A percentile compares a stretch with the other conserved stretches of the same genome.
Conservation (phyloP, 2,113 vertebrate species). For the Grus americana region DNA sequence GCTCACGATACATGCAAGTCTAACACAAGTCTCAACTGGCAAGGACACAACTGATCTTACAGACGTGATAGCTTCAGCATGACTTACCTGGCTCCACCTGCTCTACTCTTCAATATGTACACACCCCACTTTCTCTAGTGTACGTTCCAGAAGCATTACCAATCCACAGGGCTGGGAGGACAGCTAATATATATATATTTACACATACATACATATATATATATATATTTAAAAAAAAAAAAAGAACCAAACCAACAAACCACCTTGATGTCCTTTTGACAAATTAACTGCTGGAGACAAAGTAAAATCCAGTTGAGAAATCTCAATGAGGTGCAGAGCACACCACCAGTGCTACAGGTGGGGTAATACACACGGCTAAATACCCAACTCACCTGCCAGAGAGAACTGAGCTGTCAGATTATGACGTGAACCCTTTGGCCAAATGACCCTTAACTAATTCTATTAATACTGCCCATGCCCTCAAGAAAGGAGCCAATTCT, state of each 20-base stretch:
- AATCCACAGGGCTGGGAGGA: background rate
- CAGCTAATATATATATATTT: background rate
- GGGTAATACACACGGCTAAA: rapidly evolving
- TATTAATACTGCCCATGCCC: background rate
- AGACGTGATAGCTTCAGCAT: background rate
- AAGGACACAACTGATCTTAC: background rate
- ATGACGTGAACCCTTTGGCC: rapidly evolving
- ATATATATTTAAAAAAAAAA: too few relatives aligned
- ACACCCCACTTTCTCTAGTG: background rate
- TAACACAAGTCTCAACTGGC: conserved; percentile 14
- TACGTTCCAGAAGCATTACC: background rate
- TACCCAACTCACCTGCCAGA: background rate
- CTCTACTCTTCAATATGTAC: background rate
- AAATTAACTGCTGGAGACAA: background rate
- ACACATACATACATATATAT: too few relatives aligned
- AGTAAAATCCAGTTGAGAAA: background rate
- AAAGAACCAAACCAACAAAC: too few relatives aligned
- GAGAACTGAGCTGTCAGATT: background rate
- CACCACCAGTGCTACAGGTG: background rate
- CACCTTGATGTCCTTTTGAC: background rate
- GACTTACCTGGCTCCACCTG: conserved; percentile 8
- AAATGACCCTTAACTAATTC: background rate
- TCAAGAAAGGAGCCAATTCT: background rate
- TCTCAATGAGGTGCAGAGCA: background rate
- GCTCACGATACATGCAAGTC: background rate